Conservation (phyloP, 2,888 invertebrate genomes). For the Clivina fossor region DNA sequence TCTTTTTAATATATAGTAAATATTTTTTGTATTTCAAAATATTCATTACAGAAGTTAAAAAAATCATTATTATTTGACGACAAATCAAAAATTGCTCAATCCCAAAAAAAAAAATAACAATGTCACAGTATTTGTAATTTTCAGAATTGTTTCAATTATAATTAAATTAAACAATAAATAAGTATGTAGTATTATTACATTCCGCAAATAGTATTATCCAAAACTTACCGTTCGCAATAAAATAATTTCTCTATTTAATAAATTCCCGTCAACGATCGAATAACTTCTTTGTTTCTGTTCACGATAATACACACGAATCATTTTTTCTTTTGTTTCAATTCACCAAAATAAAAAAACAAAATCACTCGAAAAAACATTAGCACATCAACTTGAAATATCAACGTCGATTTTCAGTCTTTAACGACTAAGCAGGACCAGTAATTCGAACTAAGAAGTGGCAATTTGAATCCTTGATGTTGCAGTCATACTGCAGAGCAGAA, state of each 20-base stretch:
- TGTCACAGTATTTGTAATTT: too few species aligned
- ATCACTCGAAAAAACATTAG: not conserved
- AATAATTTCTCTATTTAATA: constrained; percentile 18
- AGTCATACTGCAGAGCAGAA: not conserved
- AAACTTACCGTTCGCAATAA: constrained; percentile 12
- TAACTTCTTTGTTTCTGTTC: constrained; percentile 24
- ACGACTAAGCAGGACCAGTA: too few species aligned
- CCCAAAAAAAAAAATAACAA: too few species aligned
- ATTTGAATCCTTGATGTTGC: not conserved
- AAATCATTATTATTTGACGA: too few species aligned
- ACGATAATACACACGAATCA: constrained; percentile 22
- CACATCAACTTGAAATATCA: constrained; percentile 7
- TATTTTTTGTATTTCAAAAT: too few species aligned
- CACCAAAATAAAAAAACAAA: not conserved
- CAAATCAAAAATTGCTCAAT: too few species aligned
- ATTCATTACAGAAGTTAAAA: too few species aligned
- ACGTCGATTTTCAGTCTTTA: constrained; percentile 2
- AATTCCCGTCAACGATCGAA: constrained; percentile 28
- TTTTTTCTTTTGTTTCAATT: constrained; percentile 13
- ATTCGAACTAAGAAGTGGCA: not conserved
- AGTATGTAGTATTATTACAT: too few species aligned
- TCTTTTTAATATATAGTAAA: too few species aligned
- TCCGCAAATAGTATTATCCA: too few species aligned
- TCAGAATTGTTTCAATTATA: too few species aligned
- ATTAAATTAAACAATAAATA: too few species aligned